Evolutionary conservation across 2,888 invertebrate genomes (phyloP).

Genomic region (Apamea monoglypha): DNA sequence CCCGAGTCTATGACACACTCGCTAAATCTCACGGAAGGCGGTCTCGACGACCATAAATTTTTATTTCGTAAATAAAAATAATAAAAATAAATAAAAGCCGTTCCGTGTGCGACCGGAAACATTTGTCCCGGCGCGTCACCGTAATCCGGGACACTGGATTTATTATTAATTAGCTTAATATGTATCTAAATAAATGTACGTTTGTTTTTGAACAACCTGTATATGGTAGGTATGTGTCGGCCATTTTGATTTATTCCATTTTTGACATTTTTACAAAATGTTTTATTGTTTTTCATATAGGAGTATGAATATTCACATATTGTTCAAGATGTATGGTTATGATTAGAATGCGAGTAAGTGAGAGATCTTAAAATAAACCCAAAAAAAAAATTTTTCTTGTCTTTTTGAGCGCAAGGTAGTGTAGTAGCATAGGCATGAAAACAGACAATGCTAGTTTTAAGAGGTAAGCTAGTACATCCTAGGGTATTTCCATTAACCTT

Average conservation of each 20-base stretch:
- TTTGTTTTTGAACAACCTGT: slow-evolving; percentile 72
- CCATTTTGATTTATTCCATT: slow-evolving; percentile 55
- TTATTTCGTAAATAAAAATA: slow-evolving; percentile 89
- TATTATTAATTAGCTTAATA: slow-evolving; percentile 89
- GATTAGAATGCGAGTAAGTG: neutral
- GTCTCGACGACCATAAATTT: slow-evolving; percentile 87
- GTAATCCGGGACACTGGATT: slow-evolving; percentile 87
- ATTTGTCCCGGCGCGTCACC: slow-evolving; percentile 87
- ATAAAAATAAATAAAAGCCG: slow-evolving; percentile 87
- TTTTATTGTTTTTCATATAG: slow-evolving; percentile 27
- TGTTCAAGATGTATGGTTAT: slow-evolving; percentile 1
- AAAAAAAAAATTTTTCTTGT: neutral
- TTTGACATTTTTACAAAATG: slow-evolving; percentile 41
- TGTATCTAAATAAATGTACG: slow-evolving; percentile 73
- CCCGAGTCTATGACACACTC: slow-evolving; percentile 88
- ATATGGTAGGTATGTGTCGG: slow-evolving; percentile 41
- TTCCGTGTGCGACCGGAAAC: slow-evolving; percentile 85
- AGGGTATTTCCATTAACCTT: neutral
- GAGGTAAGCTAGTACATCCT: neutral
- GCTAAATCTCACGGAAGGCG: slow-evolving; percentile 90
- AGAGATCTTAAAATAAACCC: neutral
- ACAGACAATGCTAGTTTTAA: slow-evolving; percentile 4
- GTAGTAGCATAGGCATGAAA: neutral
- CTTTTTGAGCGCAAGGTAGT: neutral
- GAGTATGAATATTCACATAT: neutral